Evolutionary conservation across 2,888 invertebrate genomes (phyloP).

Genomic region (Caenorhabditis afra): DNA sequence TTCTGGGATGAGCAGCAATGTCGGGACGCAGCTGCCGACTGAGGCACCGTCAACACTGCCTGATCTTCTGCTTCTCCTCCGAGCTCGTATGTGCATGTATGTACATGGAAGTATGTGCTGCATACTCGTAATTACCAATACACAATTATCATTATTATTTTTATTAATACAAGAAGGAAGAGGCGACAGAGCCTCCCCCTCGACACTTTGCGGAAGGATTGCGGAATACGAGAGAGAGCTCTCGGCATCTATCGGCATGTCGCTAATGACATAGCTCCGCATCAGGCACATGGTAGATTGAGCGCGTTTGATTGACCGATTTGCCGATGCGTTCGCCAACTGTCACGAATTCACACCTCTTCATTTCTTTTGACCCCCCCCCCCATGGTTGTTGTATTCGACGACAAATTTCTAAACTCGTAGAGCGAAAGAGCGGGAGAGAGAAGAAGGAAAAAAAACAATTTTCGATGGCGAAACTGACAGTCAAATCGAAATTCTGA

Average conservation of each 20-base stretch:
- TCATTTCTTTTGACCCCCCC: too few relatives aligned
- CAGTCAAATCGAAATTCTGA: constrained; percentile 9
- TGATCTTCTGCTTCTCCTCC: constrained; percentile 51
- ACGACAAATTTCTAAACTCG: neutral
- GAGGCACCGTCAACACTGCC: constrained; percentile 36
- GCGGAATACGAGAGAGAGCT: constrained; percentile 30
- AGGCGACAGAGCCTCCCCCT: neutral
- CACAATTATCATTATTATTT: constrained; percentile 61
- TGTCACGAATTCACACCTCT: constrained; percentile 42
- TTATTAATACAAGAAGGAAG: constrained; percentile 47
- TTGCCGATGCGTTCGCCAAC: constrained; percentile 21
- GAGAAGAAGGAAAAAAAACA: neutral
- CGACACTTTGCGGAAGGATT: neutral
- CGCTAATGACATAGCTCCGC: constrained; percentile 47
- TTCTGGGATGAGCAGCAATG: too few relatives aligned
- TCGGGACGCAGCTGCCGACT: constrained; percentile 47
- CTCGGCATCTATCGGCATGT: constrained; percentile 34
- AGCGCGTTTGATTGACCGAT: constrained; percentile 44
- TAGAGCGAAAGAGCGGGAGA: too few relatives aligned
- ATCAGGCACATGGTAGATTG: constrained; percentile 40
- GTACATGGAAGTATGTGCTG: neutral
- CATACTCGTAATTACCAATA: constrained; percentile 52
- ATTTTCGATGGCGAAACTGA: neutral
- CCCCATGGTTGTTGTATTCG: too few relatives aligned
- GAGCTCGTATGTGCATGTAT: constrained; percentile 21